A percentile compares a stretch with the other conserved stretches of the same genome.
phyloP scores from a whole-genome alignment of 2,113 vertebrate genomes.

The Callaeas wilsoni region DNA sequence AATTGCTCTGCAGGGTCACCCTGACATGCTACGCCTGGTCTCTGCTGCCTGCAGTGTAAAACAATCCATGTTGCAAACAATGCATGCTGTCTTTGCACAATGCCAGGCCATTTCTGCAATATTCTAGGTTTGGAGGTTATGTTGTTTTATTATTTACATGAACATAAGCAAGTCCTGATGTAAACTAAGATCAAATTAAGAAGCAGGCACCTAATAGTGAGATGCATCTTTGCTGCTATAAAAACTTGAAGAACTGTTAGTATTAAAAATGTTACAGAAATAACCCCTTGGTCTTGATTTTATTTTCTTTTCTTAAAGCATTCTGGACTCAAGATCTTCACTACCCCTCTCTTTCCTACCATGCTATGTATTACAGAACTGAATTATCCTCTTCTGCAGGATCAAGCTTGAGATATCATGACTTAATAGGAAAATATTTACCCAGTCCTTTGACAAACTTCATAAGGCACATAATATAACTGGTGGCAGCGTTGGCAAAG shows the following conservation, averaged over 20 bases:
- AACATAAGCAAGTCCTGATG: background rate
- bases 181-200: background rate
- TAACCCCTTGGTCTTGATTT: background rate
- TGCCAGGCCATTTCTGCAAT: background rate
- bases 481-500: conserved; percentile 95
- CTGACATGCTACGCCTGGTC: background rate
- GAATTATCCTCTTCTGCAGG: background rate
- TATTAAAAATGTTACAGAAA: background rate
- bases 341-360: background rate
- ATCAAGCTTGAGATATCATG: background rate
- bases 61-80: background rate
- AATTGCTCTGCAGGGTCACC: background rate
- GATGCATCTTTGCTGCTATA: background rate
- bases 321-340: background rate
- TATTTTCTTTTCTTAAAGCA: background rate
- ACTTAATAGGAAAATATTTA: conserved; percentile 52
- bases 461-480: conserved; percentile 99
- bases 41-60: background rate
- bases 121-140: background rate
- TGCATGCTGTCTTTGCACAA: background rate
- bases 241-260: background rate
- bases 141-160: background rate
- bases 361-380: background rate
- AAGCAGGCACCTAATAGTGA: background rate
- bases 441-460: conserved; percentile 98